Percentiles rank a stretch among this genome's conserved stretches.
These are phyloP conservation scores for Cossypha caffra DNA, from an alignment of 2,797 vertebrate genomes.

Conservation along the genomic window DNA sequence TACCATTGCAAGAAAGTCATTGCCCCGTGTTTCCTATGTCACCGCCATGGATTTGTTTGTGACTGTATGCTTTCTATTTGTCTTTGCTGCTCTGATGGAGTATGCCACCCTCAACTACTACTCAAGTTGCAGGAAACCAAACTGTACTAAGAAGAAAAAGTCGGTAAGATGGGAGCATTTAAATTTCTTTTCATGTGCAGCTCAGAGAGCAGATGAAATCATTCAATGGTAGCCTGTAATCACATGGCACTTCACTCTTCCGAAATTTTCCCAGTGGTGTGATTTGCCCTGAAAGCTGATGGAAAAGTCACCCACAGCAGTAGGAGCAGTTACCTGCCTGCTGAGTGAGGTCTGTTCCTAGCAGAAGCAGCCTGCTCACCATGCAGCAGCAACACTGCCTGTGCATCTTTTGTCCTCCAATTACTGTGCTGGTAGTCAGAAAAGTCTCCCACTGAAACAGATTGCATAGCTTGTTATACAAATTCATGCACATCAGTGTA, in stretches of 20 bases:
- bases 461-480: neutral
- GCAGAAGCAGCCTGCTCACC: neutral
- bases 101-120: slow-evolving; percentile 96
- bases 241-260: neutral
- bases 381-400: neutral
- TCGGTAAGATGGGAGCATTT: slow-evolving; percentile 74
- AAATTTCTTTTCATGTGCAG: neutral
- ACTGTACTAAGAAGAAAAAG: slow-evolving; percentile 84
- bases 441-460: neutral
- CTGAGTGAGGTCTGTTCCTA: neutral
- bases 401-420: accelerated
- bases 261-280: neutral
- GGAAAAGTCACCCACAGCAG: neutral
- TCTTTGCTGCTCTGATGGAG: slow-evolving; percentile 98
- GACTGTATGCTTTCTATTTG: slow-evolving; percentile 96
- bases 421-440: neutral
- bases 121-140: slow-evolving; percentile 83
- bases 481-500: neutral
- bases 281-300: neutral
- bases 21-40: slow-evolving; percentile 94
- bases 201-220: neutral
- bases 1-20: slow-evolving; percentile 90
- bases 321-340: neutral
- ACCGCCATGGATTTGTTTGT: slow-evolving; percentile 98
- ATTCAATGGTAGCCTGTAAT: neutral